Conservation (phyloP, 1,140 invertebrate genomes). For the Heliconius eleuchia region DNA sequence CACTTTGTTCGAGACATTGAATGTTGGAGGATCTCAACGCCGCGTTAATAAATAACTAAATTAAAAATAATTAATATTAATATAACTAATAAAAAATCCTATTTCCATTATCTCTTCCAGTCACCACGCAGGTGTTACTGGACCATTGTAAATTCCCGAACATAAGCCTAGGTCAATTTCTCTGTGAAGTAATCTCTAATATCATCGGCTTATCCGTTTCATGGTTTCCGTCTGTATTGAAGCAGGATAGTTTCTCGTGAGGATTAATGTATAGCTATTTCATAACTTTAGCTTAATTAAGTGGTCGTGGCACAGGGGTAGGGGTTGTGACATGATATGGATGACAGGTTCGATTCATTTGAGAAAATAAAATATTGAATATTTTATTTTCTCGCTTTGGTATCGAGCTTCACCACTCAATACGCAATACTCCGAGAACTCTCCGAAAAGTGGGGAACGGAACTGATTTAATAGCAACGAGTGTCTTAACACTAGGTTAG, state of each 20-base stretch:
- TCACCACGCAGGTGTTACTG: slow-evolving; percentile 8
- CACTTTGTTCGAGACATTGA: too few relatives aligned
- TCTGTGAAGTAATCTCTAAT: slow-evolving; percentile 51
- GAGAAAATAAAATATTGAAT: too few relatives aligned
- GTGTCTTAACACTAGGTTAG: background rate
- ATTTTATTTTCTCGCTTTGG: background rate
- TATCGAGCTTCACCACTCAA: too few relatives aligned
- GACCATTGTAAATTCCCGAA: slow-evolving; percentile 38
- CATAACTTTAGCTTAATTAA: background rate
- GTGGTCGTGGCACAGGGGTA: too few relatives aligned
- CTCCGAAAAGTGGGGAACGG: background rate
- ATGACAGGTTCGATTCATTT: too few relatives aligned
- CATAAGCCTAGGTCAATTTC: slow-evolving; percentile 51
- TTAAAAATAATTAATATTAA: too few relatives aligned
- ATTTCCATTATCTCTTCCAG: slow-evolving; percentile 31
- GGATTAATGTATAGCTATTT: slow-evolving; percentile 27
- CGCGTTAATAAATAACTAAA: too few relatives aligned
- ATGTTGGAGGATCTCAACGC: too few relatives aligned
- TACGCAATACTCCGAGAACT: too few relatives aligned
- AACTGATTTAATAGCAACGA: background rate
- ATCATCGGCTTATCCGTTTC: slow-evolving; percentile 44
- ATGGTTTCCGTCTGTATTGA: slow-evolving; percentile 32
- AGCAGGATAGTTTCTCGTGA: slow-evolving; percentile 33
- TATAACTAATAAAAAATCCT: too few relatives aligned
- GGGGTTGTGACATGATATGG: too few relatives aligned